A percentile compares a stretch with the other conserved stretches of the same genome.
Evolutionary conservation across 2,113 vertebrate genomes (phyloP).

Genomic region (Agapornis roseicollis): DNA sequence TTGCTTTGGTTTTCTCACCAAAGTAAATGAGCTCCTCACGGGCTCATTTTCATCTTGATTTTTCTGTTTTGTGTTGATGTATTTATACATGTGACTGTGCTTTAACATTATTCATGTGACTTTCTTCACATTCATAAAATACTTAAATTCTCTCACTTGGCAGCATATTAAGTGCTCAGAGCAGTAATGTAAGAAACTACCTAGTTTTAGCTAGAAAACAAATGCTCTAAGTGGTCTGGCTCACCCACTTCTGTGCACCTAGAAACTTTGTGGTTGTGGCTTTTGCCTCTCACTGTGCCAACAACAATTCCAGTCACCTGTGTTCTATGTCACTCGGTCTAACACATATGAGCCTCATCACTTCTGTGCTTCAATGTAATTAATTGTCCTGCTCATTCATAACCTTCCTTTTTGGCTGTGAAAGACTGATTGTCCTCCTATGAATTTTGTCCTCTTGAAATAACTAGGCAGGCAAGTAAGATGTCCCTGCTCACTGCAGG

Average conservation of each 20-base stretch:
- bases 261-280: not conserved
- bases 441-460: not conserved
- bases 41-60: not conserved
- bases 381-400: not conserved
- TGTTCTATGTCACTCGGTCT: accelerated
- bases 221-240: not conserved
- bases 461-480: not conserved
- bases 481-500: not conserved
- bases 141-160: not conserved
- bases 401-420: not conserved
- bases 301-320: not conserved
- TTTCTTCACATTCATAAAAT: not conserved
- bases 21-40: not conserved
- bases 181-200: not conserved
- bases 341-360: not conserved
- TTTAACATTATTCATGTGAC: not conserved
- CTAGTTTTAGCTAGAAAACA: not conserved
- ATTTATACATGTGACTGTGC: not conserved
- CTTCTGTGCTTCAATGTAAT: not conserved
- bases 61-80: not conserved
- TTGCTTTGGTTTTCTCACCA: not conserved
- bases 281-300: not conserved
- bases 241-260: not conserved
- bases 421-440: not conserved
- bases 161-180: not conserved